Conservation (phyloP, 2,797 vertebrate species). For the Podargus strigoides region DNA sequence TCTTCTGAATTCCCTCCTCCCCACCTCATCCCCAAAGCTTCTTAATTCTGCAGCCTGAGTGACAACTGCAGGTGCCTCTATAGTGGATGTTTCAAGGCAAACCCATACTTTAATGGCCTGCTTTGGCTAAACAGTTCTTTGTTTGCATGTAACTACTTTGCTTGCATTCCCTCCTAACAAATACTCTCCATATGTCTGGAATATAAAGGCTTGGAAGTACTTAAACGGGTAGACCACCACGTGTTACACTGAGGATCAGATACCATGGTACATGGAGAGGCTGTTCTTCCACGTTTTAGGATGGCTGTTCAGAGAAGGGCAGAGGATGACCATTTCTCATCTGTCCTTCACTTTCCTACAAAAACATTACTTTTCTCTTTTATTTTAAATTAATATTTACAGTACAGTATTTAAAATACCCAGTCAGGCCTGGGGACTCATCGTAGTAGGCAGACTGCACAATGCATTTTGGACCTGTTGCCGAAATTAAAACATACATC, state of each 20-base stretch:
- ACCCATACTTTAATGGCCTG: constrained; percentile 28
- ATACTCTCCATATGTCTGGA: not conserved
- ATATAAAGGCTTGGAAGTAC: not conserved
- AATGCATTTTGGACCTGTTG: rapidly evolving
- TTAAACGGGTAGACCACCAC: not conserved
- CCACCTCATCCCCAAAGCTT: not conserved
- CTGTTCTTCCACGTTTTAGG: not conserved
- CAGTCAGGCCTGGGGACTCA: not conserved
- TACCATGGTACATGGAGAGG: not conserved
- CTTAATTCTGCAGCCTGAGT: not conserved
- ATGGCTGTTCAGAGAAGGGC: not conserved
- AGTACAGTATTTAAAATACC: not conserved
- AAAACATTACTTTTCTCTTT: not conserved
- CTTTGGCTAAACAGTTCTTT: constrained; percentile 15
- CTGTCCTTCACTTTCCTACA: not conserved
- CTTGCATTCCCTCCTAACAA: not conserved
- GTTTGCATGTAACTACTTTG: not conserved
- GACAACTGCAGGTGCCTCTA: not conserved
- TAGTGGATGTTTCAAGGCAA: constrained; percentile 25
- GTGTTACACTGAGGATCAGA: not conserved
- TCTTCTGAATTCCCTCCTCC: not conserved
- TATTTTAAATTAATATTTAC: not conserved
- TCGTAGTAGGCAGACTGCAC: not conserved
- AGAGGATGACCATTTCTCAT: not conserved
- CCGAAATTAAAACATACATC: not conserved